Evolutionary conservation across 1,140 invertebrate species (phyloP).

Genomic region (Drosophila pachea): DNA sequence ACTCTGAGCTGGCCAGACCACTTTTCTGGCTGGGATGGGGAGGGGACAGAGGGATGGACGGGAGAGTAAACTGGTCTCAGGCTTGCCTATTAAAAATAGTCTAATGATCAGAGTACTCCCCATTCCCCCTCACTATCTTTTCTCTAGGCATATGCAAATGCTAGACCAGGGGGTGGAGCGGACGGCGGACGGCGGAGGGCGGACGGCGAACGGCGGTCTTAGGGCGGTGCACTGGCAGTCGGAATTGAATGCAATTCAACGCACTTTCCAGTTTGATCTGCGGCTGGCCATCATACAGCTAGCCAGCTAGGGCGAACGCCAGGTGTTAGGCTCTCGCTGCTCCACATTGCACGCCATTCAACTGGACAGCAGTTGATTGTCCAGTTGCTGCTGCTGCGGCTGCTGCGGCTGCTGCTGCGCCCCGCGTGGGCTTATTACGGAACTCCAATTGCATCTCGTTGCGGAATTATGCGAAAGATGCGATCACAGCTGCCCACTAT

Average conservation of each 20-base stretch:
- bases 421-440: conserved; percentile 65
- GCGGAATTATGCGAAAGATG: conserved; percentile 32
- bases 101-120: conserved; percentile 62
- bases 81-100: conserved; percentile 74
- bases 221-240: not conserved
- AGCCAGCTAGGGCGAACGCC: conserved; percentile 64
- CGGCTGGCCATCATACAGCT: conserved; percentile 21
- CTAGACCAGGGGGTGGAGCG: not conserved
- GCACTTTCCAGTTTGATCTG: conserved; percentile 58
- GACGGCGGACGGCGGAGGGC: not conserved
- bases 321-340: conserved; percentile 56
- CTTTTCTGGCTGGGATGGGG: conserved; percentile 48
- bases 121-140: not conserved
- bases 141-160: conserved; percentile 41
- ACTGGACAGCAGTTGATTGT: conserved; percentile 51
- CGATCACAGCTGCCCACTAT: conserved; percentile 38
- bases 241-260: conserved; percentile 27
- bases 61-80: conserved; percentile 49
- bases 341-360: conserved; percentile 40
- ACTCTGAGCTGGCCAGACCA: conserved; percentile 69
- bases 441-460: conserved; percentile 57
- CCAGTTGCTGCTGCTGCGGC: conserved; percentile 25
- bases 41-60: not conserved
- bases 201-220: too few relatives aligned
- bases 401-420: conserved; percentile 4